Conservation (phyloP, 2,797 vertebrate genomes). For the Buphagus erythrorhynchus region DNA sequence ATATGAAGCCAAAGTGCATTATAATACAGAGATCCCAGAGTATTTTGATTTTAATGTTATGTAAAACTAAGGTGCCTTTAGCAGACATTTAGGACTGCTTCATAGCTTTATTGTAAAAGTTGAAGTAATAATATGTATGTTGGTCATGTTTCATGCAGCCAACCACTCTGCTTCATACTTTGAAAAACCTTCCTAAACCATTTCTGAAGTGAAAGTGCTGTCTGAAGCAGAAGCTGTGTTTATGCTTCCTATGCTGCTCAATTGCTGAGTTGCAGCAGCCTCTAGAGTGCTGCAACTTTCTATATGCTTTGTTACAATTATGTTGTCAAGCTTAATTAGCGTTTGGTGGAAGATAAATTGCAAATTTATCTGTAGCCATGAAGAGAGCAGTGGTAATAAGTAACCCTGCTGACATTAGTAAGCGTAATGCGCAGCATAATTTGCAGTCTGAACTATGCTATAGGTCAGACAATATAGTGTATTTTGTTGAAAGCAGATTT, state of each 20-base stretch:
- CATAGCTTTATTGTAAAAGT: not conserved
- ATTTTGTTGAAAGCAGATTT: not conserved
- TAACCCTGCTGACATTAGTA: not conserved
- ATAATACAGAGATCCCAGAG: not conserved
- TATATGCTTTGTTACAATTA: not conserved
- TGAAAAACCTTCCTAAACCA: not conserved
- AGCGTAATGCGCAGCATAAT: not conserved
- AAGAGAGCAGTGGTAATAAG: not conserved
- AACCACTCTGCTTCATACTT: not conserved
- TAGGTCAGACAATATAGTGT: not conserved
- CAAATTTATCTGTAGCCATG: not conserved
- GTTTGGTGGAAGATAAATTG: not conserved
- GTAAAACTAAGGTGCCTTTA: not conserved
- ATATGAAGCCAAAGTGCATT: not conserved
- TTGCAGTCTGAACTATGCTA: not conserved
- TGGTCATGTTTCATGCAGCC: not conserved
- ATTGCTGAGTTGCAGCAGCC: not conserved
- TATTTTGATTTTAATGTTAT: not conserved
- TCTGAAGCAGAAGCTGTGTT: not conserved
- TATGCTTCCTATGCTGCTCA: accelerated
- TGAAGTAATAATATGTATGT: not conserved
- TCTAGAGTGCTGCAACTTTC: not conserved
- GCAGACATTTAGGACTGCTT: not conserved
- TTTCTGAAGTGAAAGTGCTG: not conserved
- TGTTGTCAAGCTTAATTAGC: not conserved